A percentile compares a stretch with the other conserved stretches of the same genome.
Evolutionary conservation across 2,797 vertebrate genomes (phyloP).

Genomic region (Trachurus trachurus): DNA sequence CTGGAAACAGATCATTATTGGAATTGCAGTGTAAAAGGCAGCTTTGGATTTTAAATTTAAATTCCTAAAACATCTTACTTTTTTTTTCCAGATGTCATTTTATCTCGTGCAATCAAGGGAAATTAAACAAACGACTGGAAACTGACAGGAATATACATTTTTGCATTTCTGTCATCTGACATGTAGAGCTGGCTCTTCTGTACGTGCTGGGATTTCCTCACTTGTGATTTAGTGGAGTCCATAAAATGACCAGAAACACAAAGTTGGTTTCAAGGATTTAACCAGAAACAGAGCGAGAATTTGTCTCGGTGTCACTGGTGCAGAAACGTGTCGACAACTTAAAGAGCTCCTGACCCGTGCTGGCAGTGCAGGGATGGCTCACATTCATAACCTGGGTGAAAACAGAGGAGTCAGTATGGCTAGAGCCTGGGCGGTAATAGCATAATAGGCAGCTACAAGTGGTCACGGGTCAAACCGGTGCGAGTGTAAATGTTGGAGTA

Average conservation of each 20-base stretch:
- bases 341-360: slow-evolving; percentile 34
- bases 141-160: background rate
- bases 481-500: slow-evolving; percentile 63
- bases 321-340: slow-evolving; percentile 57
- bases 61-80: background rate
- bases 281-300: slow-evolving; percentile 27
- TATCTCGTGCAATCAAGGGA: background rate
- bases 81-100: background rate
- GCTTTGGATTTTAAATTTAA: background rate
- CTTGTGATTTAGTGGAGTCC: slow-evolving; percentile 8
- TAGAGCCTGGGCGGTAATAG: slow-evolving; percentile 56
- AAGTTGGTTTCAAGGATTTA: slow-evolving; percentile 1
- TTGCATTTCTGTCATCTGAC: background rate
- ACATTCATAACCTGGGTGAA: slow-evolving; percentile 44
- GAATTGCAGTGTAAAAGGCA: background rate
- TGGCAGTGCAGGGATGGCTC: slow-evolving; percentile 22
- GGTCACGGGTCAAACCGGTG: slow-evolving; percentile 71
- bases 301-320: slow-evolving; percentile 27
- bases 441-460: slow-evolving; percentile 66
- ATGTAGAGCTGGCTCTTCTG: background rate
- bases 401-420: slow-evolving; percentile 49
- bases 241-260: slow-evolving; percentile 19
- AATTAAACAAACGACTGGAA: background rate
- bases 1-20: background rate
- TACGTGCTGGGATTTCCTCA: background rate